phyloP scores from a whole-genome alignment of 1,140 invertebrate species.

The Nebria ingens region DNA sequence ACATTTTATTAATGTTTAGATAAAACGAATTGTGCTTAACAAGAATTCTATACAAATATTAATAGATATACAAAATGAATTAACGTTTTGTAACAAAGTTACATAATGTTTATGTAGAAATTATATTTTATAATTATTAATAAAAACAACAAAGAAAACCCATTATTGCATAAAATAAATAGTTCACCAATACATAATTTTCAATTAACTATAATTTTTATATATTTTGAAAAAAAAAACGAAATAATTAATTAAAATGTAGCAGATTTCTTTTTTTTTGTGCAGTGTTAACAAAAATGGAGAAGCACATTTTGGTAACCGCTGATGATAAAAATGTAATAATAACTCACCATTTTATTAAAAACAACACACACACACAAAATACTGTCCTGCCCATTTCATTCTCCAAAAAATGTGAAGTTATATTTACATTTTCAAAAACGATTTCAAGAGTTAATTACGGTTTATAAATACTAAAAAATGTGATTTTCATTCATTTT shows the following conservation, averaged over 20 bases:
- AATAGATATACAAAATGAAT: neutral
- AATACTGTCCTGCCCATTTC: too few relatives aligned
- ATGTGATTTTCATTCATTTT: neutral
- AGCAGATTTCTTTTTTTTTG: neutral
- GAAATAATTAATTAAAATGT: too few relatives aligned
- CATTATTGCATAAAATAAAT: neutral
- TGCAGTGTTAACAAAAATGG: neutral
- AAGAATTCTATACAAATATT: neutral
- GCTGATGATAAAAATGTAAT: neutral
- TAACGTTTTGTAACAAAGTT: neutral
- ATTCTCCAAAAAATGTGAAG: neutral
- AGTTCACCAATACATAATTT: too few relatives aligned
- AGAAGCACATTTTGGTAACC: neutral
- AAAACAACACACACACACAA: too few relatives aligned
- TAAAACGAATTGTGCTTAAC: slow-evolving; percentile 4
- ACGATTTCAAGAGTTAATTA: neutral
- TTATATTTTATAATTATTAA: neutral
- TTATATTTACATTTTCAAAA: neutral
- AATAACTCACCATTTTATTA: neutral
- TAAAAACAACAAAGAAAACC: neutral
- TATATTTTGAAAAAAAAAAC: too few relatives aligned
- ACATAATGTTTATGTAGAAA: neutral
- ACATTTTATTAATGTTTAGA: slow-evolving; percentile 4
- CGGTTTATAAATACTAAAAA: neutral
- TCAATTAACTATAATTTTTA: too few relatives aligned